phyloP scores from a whole-genome alignment of 2,113 vertebrate genomes.

The Myotis davidii region DNA sequence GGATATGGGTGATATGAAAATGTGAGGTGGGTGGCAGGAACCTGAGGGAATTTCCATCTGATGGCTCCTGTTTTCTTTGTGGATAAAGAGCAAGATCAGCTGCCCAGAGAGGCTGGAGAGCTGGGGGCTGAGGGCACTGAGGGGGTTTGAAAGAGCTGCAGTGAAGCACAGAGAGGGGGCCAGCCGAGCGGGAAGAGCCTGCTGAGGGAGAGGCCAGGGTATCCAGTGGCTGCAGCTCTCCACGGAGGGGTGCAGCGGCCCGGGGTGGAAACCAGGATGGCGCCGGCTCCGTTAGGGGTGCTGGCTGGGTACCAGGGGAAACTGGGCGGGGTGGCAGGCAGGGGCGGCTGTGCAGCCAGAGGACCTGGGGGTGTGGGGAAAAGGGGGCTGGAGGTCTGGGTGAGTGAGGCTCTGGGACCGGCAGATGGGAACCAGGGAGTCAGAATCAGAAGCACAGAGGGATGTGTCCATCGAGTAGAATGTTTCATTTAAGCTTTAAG shows the following conservation, averaged over 20 bases:
- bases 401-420: background rate
- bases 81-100: background rate
- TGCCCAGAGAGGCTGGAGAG: background rate
- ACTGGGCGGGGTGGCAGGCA: background rate
- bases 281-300: background rate
- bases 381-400: background rate
- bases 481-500: background rate
- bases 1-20: background rate
- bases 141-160: background rate
- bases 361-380: background rate
- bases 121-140: background rate
- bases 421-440: background rate
- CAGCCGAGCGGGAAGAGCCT: accelerated
- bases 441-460: background rate
- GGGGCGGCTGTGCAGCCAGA: background rate
- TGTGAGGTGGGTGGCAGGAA: background rate
- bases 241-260: accelerated
- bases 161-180: background rate
- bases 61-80: background rate
- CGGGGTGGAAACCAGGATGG: background rate
- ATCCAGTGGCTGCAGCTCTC: background rate
- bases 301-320: background rate
- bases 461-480: background rate
- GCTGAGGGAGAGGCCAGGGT: background rate
- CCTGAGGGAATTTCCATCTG: background rate